Evolutionary conservation across 2,113 vertebrate species (phyloP).

Genomic region (Nesospiza acunhae): DNA sequence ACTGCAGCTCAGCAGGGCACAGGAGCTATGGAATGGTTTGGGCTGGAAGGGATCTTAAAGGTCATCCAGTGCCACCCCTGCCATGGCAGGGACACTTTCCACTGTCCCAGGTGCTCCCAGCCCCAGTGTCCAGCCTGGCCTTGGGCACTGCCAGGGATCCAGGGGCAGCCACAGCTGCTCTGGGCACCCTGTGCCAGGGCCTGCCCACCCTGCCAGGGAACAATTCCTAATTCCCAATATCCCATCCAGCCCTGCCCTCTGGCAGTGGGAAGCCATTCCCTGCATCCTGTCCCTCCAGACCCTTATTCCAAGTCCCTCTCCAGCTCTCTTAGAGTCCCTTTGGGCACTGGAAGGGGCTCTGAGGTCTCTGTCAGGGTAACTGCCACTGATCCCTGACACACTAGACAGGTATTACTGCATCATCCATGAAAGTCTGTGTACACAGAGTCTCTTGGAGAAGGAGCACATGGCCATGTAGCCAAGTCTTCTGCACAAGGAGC

Average conservation of each 20-base stretch:
- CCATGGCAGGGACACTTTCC: neutral
- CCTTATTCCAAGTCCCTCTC: neutral
- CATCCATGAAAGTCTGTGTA: neutral
- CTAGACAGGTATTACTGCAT: neutral
- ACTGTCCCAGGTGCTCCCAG: neutral
- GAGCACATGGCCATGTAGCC: neutral
- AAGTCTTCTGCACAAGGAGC: neutral
- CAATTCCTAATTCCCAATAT: neutral
- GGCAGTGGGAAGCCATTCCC: neutral
- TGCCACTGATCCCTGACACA: neutral
- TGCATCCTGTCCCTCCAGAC: rapidly evolving
- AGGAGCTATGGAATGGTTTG: neutral
- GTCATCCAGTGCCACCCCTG: neutral
- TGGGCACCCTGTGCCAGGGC: neutral
- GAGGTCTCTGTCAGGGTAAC: neutral
- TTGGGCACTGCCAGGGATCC: neutral
- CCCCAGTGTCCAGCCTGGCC: rapidly evolving
- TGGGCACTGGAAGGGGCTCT: neutral
- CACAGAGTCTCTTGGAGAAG: neutral
- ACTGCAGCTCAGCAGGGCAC: neutral
- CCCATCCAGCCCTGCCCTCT: neutral
- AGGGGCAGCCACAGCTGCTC: neutral
- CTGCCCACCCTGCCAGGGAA: rapidly evolving
- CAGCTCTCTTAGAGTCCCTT: neutral
- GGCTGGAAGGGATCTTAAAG: neutral